Base-by-base conservation (phyloP, 1,140 invertebrate species). In the Drosophila pandora region DNA sequence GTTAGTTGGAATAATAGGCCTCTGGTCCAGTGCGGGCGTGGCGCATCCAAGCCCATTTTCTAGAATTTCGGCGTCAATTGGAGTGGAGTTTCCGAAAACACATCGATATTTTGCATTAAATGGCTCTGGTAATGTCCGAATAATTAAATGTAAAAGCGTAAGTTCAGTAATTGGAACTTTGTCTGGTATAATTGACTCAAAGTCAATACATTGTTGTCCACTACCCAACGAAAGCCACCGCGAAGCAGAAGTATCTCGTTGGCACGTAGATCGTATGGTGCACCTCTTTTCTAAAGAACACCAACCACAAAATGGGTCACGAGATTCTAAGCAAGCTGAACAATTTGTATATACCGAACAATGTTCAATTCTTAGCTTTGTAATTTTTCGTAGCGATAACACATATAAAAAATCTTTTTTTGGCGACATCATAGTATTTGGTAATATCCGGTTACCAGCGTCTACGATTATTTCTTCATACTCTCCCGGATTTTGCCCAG, bases 251-350 rank as follows among this genome's bases (percentile, higher is more conserved):
- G 96, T 97, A 43, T 97, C 97, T 92, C 98, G 97, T 85, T 97
- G 96, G 92, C 97, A 98, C 45, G 96, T 96, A 68, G 94, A 95
- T 76, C 97, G 94, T 1, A 98, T 94, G 0, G 97, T 98, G 90
- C 97, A 98, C 53, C 96, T 94, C 93, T 98, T 98, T 92, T 99
- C 97, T 60, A 99, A 92, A 0, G 98, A 98, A 93, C 98, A 99
- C 98, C 98, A 99, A 9, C 98, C 98, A 93, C 98, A 99, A 90
- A 99, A 98, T 2, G 98, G 98, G 93, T 99, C 98, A 81, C 95
- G 95, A 0, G 97, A 97, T 88, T 96, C 96, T 7, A 99, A 93
- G 92, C 98, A 99, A 10, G 95, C 93, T 3, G 95, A 96, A 92
- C 98, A 99, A 72, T 97, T 97, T 2, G 94, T 95, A 90, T 97